Percentiles rank a stretch among this genome's conserved stretches.
These are phyloP conservation scores for Euura lappo DNA, from an alignment of 1,140 invertebrate genomes.

Conservation along the genomic window DNA sequence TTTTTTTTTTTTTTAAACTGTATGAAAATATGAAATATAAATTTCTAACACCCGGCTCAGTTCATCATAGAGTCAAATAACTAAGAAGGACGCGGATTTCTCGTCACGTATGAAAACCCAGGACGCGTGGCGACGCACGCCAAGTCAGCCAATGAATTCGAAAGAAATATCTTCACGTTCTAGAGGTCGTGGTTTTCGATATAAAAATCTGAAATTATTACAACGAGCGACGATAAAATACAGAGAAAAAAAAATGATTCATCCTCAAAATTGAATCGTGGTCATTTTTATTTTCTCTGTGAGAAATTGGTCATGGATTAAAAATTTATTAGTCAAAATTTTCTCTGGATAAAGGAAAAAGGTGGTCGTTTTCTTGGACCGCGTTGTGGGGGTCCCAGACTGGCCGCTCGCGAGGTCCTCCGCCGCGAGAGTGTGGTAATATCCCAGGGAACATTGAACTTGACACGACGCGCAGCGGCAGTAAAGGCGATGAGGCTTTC, in stretches of 20 bases:
- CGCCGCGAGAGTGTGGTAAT: background rate
- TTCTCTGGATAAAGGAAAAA: too few relatives aligned
- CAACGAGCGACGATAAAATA: too few relatives aligned
- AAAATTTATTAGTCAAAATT: too few relatives aligned
- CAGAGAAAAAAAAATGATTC: too few relatives aligned
- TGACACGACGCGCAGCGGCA: background rate
- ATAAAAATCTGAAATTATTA: too few relatives aligned
- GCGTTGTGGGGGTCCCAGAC: background rate
- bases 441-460: background rate
- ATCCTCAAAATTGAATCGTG: too few relatives aligned
- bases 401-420: background rate
- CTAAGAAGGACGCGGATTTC: background rate
- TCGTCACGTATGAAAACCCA: background rate
- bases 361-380: background rate
- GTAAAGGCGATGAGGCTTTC: background rate
- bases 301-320: too few relatives aligned
- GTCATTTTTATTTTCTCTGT: too few relatives aligned
- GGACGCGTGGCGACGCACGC: background rate
- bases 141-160: background rate
- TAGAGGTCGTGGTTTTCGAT: background rate
- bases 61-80: background rate
- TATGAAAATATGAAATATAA: too few relatives aligned
- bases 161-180: background rate
- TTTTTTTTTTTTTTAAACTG: too few relatives aligned
- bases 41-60: too few relatives aligned